Conservation (phyloP, 2,797 vertebrate species). For the Cynopterus sphinx region DNA sequence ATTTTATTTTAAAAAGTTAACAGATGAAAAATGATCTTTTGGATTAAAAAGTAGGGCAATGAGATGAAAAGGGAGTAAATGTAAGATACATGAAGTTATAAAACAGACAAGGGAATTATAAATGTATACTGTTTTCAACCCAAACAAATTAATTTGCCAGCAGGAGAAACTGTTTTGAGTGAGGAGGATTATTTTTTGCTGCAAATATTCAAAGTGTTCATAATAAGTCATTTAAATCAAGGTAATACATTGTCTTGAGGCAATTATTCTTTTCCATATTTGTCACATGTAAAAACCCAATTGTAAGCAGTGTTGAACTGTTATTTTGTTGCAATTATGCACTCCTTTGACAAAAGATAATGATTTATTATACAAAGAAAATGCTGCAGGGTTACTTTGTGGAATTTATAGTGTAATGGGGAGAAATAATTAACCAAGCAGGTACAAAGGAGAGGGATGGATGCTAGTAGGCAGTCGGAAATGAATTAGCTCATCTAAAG, state of each 20-base stretch:
- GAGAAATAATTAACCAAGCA: constrained; percentile 81
- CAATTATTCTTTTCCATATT: constrained; percentile 82
- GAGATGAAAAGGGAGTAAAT: constrained; percentile 53
- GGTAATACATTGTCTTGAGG: constrained; percentile 81
- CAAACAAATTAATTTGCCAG: constrained; percentile 81
- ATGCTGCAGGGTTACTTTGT: constrained; percentile 78
- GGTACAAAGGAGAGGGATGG: constrained; percentile 49
- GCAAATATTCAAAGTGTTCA: constrained; percentile 58
- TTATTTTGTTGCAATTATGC: constrained; percentile 83
- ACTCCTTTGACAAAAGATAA: constrained; percentile 78
- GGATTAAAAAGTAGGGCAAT: constrained; percentile 62
- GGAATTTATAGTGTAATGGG: constrained; percentile 76
- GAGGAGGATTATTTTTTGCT: constrained; percentile 73
- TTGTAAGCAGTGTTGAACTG: constrained; percentile 80
- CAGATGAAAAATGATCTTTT: constrained; percentile 65
- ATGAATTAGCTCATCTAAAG: constrained; percentile 71
- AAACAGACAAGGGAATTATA: constrained; percentile 72
- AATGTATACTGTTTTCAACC: constrained; percentile 69
- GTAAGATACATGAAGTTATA: constrained; percentile 61
- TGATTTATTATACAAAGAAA: constrained; percentile 83
- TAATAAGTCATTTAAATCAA: constrained; percentile 84
- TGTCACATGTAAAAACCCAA: constrained; percentile 82
- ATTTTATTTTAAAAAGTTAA: constrained; percentile 40
- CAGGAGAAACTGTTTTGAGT: constrained; percentile 60
- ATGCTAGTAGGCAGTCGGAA: constrained; percentile 51